A percentile compares a stretch with the other conserved stretches of the same genome.
phyloP scores from a whole-genome alignment of 2,113 vertebrate species.

The Amphiprion ocellaris region DNA sequence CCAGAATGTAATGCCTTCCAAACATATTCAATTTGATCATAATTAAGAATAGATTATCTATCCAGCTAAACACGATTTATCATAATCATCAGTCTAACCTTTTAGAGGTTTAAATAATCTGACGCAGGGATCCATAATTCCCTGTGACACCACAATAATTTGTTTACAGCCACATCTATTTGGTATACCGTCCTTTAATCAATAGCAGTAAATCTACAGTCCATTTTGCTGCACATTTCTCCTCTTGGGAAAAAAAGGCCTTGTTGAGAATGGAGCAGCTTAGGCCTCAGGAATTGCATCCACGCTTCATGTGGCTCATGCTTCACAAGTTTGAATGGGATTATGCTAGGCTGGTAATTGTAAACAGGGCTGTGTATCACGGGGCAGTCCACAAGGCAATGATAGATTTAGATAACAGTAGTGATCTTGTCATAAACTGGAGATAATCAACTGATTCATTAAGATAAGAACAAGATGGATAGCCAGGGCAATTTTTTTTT shows the following conservation, averaged over 20 bases:
- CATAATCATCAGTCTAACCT: constrained; percentile 76
- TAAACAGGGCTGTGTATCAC: constrained; percentile 28
- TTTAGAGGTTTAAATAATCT: constrained; percentile 76
- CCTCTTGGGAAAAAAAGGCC: not conserved
- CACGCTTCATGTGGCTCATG: not conserved
- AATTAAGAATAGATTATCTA: constrained; percentile 84
- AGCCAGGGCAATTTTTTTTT: constrained; percentile 17
- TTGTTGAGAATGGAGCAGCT: not conserved
- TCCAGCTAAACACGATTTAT: constrained; percentile 68
- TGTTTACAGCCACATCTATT: constrained; percentile 75
- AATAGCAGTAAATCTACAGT: constrained; percentile 64
- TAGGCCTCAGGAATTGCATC: not conserved
- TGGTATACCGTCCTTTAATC: constrained; percentile 68
- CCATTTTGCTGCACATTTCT: constrained; percentile 48
- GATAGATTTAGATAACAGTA: constrained; percentile 55
- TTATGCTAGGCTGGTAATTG: constrained; percentile 36
- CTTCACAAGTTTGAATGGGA: constrained; percentile 10
- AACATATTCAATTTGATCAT: constrained; percentile 79
- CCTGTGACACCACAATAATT: constrained; percentile 74
- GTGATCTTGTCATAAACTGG: constrained; percentile 53
- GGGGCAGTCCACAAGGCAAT: constrained; percentile 26
- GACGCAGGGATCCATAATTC: constrained; percentile 76
- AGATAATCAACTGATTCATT: constrained; percentile 68
- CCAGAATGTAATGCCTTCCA: constrained; percentile 58
- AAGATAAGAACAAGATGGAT: constrained; percentile 46